Conservation (phyloP, 2,113 vertebrate genomes). For the Archocentrus centrarchus region DNA sequence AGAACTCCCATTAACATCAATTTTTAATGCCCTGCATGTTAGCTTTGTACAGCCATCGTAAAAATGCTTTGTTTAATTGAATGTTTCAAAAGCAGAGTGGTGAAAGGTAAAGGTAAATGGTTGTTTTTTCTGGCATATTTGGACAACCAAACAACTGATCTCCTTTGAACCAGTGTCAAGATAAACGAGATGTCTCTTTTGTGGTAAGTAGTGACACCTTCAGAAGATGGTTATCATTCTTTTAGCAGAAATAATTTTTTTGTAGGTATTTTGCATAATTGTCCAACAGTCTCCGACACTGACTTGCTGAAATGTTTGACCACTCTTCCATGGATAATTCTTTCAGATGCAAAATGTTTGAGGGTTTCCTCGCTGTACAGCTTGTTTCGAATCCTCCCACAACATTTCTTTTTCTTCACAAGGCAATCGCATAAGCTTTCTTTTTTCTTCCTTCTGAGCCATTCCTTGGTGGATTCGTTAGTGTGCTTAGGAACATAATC, state of each 20-base stretch:
- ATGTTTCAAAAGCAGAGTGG: background rate
- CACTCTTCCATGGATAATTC: background rate
- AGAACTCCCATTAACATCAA: background rate
- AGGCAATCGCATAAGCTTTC: background rate
- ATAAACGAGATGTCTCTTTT: conserved; percentile 1
- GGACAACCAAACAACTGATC: background rate
- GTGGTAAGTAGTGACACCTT: background rate
- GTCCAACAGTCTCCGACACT: background rate
- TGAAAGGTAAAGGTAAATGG: background rate
- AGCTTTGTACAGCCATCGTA: background rate
- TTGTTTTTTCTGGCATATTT: background rate
- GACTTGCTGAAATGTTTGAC: background rate
- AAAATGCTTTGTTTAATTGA: conserved; percentile 9
- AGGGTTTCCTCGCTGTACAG: background rate
- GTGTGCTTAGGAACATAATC: conserved; percentile 7
- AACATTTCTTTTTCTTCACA: background rate
- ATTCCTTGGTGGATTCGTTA: background rate
- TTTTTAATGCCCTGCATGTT: conserved; percentile 7
- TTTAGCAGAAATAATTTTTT: background rate
- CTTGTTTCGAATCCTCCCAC: conserved; percentile 4
- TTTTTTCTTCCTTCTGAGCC: background rate
- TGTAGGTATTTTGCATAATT: conserved; percentile 4
- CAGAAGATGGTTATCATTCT: background rate
- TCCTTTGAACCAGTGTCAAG: background rate
- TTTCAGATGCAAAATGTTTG: background rate